Base-by-base conservation (phyloP, 2,888 invertebrate genomes). In the Zaprionus obscuricornis region DNA sequence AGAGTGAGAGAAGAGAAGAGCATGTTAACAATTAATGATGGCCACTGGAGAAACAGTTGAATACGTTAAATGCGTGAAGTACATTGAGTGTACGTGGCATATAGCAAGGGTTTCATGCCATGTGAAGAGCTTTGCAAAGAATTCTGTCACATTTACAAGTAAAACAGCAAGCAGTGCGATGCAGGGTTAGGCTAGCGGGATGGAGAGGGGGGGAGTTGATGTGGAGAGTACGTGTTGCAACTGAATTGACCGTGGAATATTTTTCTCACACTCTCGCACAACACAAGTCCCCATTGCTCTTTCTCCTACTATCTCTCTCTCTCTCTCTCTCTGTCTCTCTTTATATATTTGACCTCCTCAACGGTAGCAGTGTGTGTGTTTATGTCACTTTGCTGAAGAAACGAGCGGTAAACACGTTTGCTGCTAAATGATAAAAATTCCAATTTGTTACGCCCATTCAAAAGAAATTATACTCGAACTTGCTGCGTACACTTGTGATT, bases 391-490 rank as follows among this genome's bases (percentile, higher is more conserved):
- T 22, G 27, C 13, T 10, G 8, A n/a, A 24, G 10, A 33, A 7
- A 13, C 5, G 17, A 57, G 24, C 43, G 14, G 39, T 34, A 58
- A 60, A 70, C 73, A 74, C 63, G 74, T 73, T 70, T 34, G 51
- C 31, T 39, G 51, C 59, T 54, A 57, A 70, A 66, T 73, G 69
- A 69, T 73, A 76, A 62, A 73, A 50, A 70, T 59, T 67, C 60
- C 56, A 65, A 70, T 66, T 74, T 63, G 63, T 59, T 62, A 43
- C 51, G 65, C 52, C 51, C 42, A 64, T 64, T 75, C 55, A 47
- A 52, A 49, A 52, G 50, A 73, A 59, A 51, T 55, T 52, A 69
- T 50, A 37, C 49, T 51, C 39, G 11, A 66, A 18, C 59, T 66
- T 67, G 17, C n/a, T 71, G 70, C 37, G 71, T 22, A 22, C 24